Evolutionary conservation across 2,888 invertebrate genomes (phyloP).

Genomic region (Fragum sueziense): DNA sequence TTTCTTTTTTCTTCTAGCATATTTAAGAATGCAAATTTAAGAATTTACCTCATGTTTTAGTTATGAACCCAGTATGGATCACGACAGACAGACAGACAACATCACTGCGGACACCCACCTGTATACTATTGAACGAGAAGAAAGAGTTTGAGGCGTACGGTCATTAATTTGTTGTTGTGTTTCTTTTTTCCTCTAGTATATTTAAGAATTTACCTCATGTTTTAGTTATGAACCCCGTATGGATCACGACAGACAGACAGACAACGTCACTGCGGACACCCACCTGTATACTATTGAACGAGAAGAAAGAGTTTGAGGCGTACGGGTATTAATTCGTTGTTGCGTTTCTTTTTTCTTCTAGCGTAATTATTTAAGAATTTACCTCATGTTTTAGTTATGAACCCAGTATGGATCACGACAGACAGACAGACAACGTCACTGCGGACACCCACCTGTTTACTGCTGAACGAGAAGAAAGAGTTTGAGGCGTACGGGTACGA

Average conservation of each 20-base stretch:
- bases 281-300: conserved; percentile 50
- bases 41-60: too few species aligned
- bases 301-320: conserved; percentile 17
- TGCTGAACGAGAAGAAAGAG: conserved; percentile 56
- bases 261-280: conserved; percentile 45
- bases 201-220: too few species aligned
- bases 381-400: conserved; percentile 43
- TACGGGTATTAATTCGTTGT: too few species aligned
- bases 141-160: conserved; percentile 60
- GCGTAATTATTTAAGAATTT: background rate
- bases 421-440: conserved; percentile 41
- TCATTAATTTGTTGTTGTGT: too few species aligned
- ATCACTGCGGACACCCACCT: conserved; percentile 48
- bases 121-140: conserved; percentile 52
- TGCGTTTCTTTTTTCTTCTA: too few species aligned
- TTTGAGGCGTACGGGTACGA: conserved; percentile 60
- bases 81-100: conserved; percentile 37
- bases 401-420: conserved; percentile 45
- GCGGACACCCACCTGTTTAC: conserved; percentile 48
- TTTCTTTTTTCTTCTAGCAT: too few species aligned
- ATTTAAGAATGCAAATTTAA: too few species aligned
- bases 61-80: conserved; percentile 56
- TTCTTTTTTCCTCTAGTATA: too few species aligned
- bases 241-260: conserved; percentile 44
- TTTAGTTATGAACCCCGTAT: conserved; percentile 54